phyloP scores from a whole-genome alignment of 2,888 invertebrate species.

The Drosophila tanythrix region DNA sequence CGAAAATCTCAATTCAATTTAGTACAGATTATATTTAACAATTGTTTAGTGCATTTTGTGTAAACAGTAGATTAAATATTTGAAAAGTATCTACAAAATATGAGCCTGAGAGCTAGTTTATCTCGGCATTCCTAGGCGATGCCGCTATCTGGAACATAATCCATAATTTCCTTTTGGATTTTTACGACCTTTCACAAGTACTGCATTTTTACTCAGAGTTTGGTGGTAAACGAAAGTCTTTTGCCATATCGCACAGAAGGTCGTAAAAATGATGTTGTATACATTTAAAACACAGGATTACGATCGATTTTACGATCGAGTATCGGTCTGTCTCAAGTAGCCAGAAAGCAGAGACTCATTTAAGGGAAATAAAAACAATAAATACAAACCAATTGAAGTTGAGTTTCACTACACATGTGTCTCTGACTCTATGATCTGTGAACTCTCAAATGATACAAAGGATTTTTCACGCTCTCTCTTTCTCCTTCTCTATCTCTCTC shows the following conservation, averaged over 20 bases:
- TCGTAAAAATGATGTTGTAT: constrained; percentile 75
- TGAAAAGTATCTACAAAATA: constrained; percentile 24
- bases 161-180: constrained; percentile 58
- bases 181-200: constrained; percentile 70
- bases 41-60: constrained; percentile 3
- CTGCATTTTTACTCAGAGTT: constrained; percentile 14
- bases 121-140: constrained; percentile 42
- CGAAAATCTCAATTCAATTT: not conserved
- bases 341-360: constrained; percentile 65
- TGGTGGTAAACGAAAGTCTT: constrained; percentile 60
- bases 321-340: constrained; percentile 42
- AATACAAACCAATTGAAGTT: constrained; percentile 61
- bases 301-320: constrained; percentile 66
- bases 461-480: constrained; percentile 74
- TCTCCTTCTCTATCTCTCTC: not conserved
- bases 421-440: constrained; percentile 30
- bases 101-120: constrained; percentile 48
- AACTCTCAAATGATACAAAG: constrained; percentile 56
- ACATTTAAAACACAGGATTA: constrained; percentile 76
- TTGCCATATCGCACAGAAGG: constrained; percentile 64
- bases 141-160: constrained; percentile 62
- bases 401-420: constrained; percentile 21
- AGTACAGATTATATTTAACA: not conserved
- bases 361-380: constrained; percentile 79
- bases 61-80: constrained; percentile 17